Evolutionary conservation across 1,140 invertebrate species (phyloP).

Genomic region (Brachionus rubens): DNA sequence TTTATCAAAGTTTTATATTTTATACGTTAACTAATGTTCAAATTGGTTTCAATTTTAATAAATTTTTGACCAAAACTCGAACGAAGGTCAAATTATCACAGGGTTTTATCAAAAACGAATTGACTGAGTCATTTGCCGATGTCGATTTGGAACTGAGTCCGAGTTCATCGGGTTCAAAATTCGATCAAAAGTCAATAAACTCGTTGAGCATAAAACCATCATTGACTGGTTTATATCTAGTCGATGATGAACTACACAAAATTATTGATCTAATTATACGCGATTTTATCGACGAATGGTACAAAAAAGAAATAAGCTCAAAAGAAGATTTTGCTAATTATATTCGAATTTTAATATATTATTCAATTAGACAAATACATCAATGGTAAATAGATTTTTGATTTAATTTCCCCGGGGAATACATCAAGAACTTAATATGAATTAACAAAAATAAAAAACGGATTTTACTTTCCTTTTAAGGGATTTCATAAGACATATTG

Average conservation of each 20-base stretch:
- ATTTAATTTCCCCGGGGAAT: background rate
- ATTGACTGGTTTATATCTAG: slow-evolving; percentile 10
- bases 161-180: background rate
- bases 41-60: background rate
- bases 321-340: slow-evolving; percentile 8
- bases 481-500: no score
- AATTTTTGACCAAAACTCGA: background rate
- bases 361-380: background rate
- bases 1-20: background rate
- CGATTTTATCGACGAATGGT: slow-evolving; percentile 42
- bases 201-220: slow-evolving; percentile 3
- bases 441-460: no score
- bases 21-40: background rate
- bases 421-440: background rate
- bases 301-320: slow-evolving; percentile 7
- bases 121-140: background rate
- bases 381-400: background rate
- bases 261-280: slow-evolving; percentile 39
- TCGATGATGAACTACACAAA: slow-evolving; percentile 37
- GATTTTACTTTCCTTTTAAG: no score
- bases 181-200: slow-evolving; percentile 15
- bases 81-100: background rate
- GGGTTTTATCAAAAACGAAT: background rate
- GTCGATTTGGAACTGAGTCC: background rate
- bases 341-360: slow-evolving; percentile 1